Base-by-base conservation (phyloP, 2,797 vertebrate species). In the Tinamus major region DNA sequence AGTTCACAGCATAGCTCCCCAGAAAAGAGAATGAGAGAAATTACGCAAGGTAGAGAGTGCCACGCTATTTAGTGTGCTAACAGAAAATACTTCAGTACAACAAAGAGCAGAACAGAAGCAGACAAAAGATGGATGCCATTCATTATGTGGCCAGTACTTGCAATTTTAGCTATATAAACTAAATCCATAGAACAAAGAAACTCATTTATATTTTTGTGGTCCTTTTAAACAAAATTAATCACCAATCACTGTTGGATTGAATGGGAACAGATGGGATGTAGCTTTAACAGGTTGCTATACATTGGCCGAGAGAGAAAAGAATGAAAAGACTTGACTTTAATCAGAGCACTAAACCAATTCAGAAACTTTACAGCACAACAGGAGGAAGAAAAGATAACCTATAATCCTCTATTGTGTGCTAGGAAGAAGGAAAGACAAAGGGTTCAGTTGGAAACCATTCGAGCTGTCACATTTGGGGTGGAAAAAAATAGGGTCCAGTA, bases 311-410 rank as follows among this genome's bases (percentile, higher is more conserved):
- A 92, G 44, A 95, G 92, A 92, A 84, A 93, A 74, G 77, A 95
- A 86, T 86, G 84, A 93, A 91, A 93, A 91, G 93, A 84, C 76
- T 71, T 63, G 41, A 90, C 87, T 95, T 94, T 88, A 91, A 95
- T 94, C 91, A 91, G 69, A 94, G 49, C 51, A 70, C 29, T 94
- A 83, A 94, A 65, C 61, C 49, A 93, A 85, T 88, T 96, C 90
- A 87, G 61, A 92, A 94, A 87, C 72, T 90, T 91, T 69, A 62
- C 29, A 88, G 88, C 46, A 69, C 55, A 94, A 93, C 79, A 95
- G 86, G 93, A 90, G 63, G 90, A 63, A 93, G 78, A 88, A 93
- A 90, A 88, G 65, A 72, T 48, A 84, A 87, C 51, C 70, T 86
- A 39, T 62, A 91, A 96, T 80, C n/a, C 39, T 85, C 51, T 64